Base-by-base conservation (phyloP, 53 echinoderm and acorn worm species). In the Paracentrotus lividus region DNA sequence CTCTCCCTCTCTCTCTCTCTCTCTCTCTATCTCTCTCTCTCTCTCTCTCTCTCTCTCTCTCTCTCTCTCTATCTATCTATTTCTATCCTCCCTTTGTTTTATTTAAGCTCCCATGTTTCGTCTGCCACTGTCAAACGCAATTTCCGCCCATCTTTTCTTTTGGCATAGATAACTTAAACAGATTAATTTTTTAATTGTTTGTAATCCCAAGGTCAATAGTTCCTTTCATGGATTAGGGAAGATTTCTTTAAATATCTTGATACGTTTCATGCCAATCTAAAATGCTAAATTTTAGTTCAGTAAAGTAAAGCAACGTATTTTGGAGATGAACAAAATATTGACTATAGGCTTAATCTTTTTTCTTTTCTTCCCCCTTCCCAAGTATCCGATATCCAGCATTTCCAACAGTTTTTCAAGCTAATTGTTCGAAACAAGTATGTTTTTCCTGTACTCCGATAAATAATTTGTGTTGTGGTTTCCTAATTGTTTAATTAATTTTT, bases 171-270 rank as follows among this genome's bases (percentile, higher is more conserved):
- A 2, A 8, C 49, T 26, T 47, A 81, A 81, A n/a, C 81, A 47
- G 81, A 81, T 47, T 2, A 13, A 81, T 45, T 26, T 10, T 81
- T 81, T 81, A 81, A 81, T 81, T 81, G 47, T n/a, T 27, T 2
- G 44, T 26, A 81, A 47, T 81, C 44, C 81, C 81, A 81, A 45
- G 81, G 81, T 47, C 47, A 81, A 45, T 26, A 81, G 47, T 44
- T 47, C 81, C 45, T 81, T 81, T 49, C 44, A 81, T 2, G 81
- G 81, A 44, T 81, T 81, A 81, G 38, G 23, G 47, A 45, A 44
- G 24, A 81, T 81, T 81, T 81, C 47, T 47, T 81, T 10, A 45
- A 81, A 81, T 81, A 81, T 76, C 76, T 6, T 42, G 8, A 40
- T 47, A 13, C n/a, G 81, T 24, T 45, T 81, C 47, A 81, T 38